Percentiles rank a stretch among this genome's conserved stretches.
Evolutionary conservation across 2,797 vertebrate genomes (phyloP).

Genomic region (Syngnathus acus): DNA sequence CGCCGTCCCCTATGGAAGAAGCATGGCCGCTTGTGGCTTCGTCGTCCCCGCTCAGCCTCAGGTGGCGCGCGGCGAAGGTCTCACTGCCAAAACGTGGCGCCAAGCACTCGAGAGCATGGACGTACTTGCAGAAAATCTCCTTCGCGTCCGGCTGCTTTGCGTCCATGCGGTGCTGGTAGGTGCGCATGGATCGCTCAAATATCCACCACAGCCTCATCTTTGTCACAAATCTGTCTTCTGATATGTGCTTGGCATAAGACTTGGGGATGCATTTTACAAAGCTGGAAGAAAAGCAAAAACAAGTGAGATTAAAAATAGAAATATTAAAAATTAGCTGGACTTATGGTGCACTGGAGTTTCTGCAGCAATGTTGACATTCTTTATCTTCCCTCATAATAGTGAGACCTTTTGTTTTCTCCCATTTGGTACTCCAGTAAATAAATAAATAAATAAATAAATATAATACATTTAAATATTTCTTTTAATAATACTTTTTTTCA

Average conservation of each 20-base stretch:
- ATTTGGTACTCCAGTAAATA: neutral
- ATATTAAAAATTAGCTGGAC: no score
- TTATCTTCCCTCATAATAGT: no score
- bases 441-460: neutral
- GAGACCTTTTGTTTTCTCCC: no score
- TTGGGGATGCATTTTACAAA: constrained; percentile 82
- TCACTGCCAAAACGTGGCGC: constrained; percentile 75
- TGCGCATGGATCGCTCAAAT: constrained; percentile 76
- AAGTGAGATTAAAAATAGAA: no score
- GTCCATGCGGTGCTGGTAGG: constrained; percentile 78
- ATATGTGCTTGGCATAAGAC: constrained; percentile 79
- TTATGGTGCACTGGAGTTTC: no score
- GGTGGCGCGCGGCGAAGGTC: constrained; percentile 50
- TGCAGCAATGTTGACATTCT: no score
- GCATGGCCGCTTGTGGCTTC: constrained; percentile 50
- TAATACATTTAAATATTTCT: neutral
- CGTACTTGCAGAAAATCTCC: constrained; percentile 85
- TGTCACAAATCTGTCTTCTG: constrained; percentile 72
- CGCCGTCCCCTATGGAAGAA: constrained; percentile 30
- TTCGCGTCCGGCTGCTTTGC: constrained; percentile 61
- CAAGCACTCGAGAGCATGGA: constrained; percentile 84
- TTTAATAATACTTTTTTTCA: neutral
- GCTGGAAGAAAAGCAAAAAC: constrained; percentile 48
- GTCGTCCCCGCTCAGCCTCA: constrained; percentile 60
- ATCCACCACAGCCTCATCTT: constrained; percentile 73